These are phyloP conservation scores for Bombus difficillimus DNA, from an alignment of 1,140 invertebrate species.

Conservation along the genomic window DNA sequence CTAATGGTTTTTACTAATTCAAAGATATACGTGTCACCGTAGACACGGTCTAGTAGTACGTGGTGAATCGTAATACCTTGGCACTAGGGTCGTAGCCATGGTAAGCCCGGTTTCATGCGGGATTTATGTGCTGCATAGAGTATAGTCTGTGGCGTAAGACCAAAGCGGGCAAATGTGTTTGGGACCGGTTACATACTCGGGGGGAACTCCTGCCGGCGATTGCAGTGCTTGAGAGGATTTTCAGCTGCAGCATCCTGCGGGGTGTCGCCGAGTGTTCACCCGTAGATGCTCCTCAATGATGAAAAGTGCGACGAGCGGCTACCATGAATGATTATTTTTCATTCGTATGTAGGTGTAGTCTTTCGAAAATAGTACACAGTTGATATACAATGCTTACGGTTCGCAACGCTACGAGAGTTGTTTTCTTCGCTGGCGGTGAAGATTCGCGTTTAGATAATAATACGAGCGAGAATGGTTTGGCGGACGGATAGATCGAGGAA, in stretches of 20 bases:
- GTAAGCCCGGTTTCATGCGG: conserved; percentile 32
- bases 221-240: conserved; percentile 17
- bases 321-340: neutral
- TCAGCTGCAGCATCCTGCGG: neutral
- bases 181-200: conserved; percentile 3
- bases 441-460: conserved; percentile 18
- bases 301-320: no score
- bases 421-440: neutral
- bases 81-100: neutral
- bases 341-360: neutral
- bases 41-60: neutral
- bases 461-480: neutral
- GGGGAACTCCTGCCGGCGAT: neutral
- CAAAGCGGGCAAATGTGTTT: conserved; percentile 22
- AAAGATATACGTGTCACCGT: neutral
- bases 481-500: neutral
- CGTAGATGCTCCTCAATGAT: no score
- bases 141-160: conserved; percentile 11
- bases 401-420: neutral
- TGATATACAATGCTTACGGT: neutral
- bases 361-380: neutral
- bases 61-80: neutral
- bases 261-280: neutral
- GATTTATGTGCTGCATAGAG: conserved; percentile 42
- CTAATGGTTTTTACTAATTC: neutral